Percentiles rank a stretch among this genome's conserved stretches.
Conservation (phyloP, 1,140 invertebrate species). For the Zeugodacus cucurbitae region DNA sequence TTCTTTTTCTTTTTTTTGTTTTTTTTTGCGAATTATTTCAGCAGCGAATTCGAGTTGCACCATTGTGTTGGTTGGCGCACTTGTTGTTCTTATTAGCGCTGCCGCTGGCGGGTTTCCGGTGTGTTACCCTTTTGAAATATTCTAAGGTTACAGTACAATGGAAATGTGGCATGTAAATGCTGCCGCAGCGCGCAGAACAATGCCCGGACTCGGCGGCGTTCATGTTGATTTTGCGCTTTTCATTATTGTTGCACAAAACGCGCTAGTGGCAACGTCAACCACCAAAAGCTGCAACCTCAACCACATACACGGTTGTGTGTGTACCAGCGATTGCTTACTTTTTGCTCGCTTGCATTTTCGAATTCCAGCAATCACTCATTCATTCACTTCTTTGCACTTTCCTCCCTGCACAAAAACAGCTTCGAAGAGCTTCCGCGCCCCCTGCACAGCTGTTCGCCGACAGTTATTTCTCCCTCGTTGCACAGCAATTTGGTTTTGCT, state of each 20-base stretch:
- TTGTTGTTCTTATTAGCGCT: neutral
- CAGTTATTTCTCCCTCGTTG: neutral
- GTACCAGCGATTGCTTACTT: neutral
- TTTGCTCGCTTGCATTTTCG: neutral
- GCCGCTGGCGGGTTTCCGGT: conserved; percentile 21
- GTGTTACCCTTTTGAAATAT: conserved; percentile 33
- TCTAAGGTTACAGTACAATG: conserved; percentile 20
- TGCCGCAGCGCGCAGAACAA: neutral
- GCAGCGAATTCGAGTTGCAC: neutral
- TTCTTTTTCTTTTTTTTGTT: neutral
- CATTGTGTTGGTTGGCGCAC: neutral
- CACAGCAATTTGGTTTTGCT: conserved; percentile 21
- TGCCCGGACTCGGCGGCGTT: neutral
- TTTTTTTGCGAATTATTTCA: neutral
- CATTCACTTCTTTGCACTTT: neutral
- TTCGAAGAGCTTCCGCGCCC: neutral
- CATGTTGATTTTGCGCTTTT: neutral
- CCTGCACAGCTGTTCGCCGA: neutral
- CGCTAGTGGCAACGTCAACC: neutral
- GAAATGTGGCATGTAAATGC: conserved; percentile 17
- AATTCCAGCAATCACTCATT: conserved; percentile 36
- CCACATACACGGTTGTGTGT: too few species aligned
- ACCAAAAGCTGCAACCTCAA: neutral
- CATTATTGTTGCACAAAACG: neutral
- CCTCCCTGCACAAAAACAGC: neutral